Evolutionary conservation across 2,888 invertebrate genomes (phyloP).

Genomic region (Drosophila rubida): DNA sequence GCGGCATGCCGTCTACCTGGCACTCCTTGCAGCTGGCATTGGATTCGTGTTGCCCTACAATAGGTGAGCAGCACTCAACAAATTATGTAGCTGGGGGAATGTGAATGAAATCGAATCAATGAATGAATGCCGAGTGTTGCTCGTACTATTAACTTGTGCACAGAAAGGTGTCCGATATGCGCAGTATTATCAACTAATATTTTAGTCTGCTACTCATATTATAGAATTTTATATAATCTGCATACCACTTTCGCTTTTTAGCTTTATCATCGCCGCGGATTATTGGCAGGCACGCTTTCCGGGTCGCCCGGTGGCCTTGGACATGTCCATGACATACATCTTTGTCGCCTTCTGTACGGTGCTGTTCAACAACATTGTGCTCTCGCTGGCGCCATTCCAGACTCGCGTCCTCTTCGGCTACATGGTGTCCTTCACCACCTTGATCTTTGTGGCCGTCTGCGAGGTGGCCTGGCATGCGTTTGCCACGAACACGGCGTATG

Average conservation of each 20-base stretch:
- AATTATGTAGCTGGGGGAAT: background rate
- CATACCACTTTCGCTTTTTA: slow-evolving; percentile 78
- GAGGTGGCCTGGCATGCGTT: slow-evolving; percentile 95
- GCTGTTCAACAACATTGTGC: slow-evolving; percentile 92
- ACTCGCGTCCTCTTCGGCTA: slow-evolving; percentile 95
- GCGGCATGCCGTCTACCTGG: slow-evolving; percentile 83
- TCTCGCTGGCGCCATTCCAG: slow-evolving; percentile 92
- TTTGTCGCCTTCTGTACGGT: slow-evolving; percentile 95
- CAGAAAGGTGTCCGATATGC: no score
- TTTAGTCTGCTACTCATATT: background rate
- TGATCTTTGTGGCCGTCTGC: slow-evolving; percentile 93
- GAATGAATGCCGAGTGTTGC: slow-evolving; percentile 30
- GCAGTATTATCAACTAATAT: background rate
- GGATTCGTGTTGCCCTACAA: slow-evolving; percentile 96
- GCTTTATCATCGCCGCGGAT: slow-evolving; percentile 97
- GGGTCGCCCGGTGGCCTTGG: slow-evolving; percentile 93
- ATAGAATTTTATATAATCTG: background rate
- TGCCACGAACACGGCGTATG: slow-evolving; percentile 91
- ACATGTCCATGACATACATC: slow-evolving; percentile 96
- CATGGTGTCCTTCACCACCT: slow-evolving; percentile 91
- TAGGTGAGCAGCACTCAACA: slow-evolving; percentile 87
- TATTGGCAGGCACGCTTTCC: slow-evolving; percentile 95
- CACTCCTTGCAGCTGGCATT: slow-evolving; percentile 92
- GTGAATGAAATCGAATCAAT: slow-evolving; percentile 11
- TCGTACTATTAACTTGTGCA: background rate